Percentiles rank a stretch among this genome's conserved stretches.
Conservation (phyloP, 2,113 vertebrate species). For the Phaethornis superciliosus region DNA sequence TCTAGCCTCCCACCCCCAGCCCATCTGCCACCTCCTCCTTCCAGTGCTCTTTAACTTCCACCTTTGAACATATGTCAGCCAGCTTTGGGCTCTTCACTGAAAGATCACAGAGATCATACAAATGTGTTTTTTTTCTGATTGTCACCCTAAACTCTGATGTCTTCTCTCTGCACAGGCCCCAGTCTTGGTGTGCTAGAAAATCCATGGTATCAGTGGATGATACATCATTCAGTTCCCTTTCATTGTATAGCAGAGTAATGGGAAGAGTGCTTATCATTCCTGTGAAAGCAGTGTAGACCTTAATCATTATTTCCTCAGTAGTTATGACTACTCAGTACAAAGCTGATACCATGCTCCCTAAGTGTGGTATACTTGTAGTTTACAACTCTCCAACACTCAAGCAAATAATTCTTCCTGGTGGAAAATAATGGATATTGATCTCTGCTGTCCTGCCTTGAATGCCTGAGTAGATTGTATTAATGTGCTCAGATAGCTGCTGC, state of each 20-base stretch:
- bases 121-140: neutral
- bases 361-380: neutral
- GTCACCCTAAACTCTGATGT: neutral
- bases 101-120: neutral
- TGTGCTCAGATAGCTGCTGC: neutral
- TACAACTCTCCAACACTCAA: neutral
- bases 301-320: neutral
- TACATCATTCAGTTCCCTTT: neutral
- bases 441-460: neutral
- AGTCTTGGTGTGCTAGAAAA: neutral
- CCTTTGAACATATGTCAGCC: neutral
- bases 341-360: neutral
- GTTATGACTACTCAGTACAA: neutral
- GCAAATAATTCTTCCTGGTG: neutral
- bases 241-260: neutral
- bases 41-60: neutral
- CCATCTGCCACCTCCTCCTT: neutral
- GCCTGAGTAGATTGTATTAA: neutral
- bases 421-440: neutral
- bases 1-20: neutral
- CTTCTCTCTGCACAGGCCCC: neutral
- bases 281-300: neutral
- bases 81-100: neutral
- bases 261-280: neutral
- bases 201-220: neutral